phyloP scores from a whole-genome alignment of 2,797 vertebrate genomes.

The Cetoscarus ocellatus region DNA sequence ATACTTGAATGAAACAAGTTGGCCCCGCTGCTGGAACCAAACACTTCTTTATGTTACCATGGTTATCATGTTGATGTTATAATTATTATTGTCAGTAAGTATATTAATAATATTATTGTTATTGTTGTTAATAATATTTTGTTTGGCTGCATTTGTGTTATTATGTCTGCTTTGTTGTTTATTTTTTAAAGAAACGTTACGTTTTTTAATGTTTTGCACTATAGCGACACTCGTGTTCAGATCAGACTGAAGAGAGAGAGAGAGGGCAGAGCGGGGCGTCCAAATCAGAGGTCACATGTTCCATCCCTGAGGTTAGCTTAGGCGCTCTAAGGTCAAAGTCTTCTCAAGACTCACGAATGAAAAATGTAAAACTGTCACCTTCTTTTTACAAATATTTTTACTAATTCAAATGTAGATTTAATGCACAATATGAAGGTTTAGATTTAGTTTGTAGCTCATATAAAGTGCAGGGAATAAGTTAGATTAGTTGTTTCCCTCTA shows the following conservation, averaged over 20 bases:
- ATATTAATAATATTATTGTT: conserved; percentile 78
- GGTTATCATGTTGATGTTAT: conserved; percentile 72
- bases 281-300: conserved; percentile 12
- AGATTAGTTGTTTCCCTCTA: no score
- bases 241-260: conserved; percentile 79
- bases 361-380: no score
- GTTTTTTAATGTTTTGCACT: conserved; percentile 97
- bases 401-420: no score
- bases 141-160: conserved; percentile 75
- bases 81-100: conserved; percentile 79
- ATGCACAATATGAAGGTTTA: no score
- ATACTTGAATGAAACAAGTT: conserved; percentile 99
- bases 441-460: no score
- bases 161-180: conserved; percentile 33
- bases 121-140: conserved; percentile 69
- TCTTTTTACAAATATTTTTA: no score
- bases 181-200: conserved; percentile 74
- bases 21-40: conserved; percentile 98
- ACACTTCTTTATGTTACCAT: conserved; percentile 93
- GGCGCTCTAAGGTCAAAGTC: not conserved
- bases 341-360: no score
- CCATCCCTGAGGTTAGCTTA: not conserved
- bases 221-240: conserved; percentile 85
- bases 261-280: conserved; percentile 5
- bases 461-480: no score